These are phyloP conservation scores for Struthio camelus DNA, from an alignment of 2,113 vertebrate genomes.

Conservation along the genomic window DNA sequence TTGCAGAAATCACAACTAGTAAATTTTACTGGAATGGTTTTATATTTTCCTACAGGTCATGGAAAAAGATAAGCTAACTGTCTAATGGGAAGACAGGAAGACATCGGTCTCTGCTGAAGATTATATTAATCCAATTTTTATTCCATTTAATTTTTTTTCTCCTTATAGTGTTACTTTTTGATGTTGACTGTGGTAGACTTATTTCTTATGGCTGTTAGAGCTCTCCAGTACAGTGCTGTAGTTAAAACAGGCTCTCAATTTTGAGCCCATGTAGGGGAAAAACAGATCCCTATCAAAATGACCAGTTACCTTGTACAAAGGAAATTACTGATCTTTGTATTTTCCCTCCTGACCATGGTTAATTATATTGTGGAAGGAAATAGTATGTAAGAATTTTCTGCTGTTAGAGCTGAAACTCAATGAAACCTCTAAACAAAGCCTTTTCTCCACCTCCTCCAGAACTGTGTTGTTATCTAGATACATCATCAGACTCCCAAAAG, in stretches of 20 bases:
- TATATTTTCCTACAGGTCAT: background rate
- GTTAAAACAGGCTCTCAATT: background rate
- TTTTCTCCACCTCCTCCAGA: background rate
- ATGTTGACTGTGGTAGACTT: background rate
- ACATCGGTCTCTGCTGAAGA: background rate
- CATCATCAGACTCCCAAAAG: background rate
- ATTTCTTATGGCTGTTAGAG: background rate
- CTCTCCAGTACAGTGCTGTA: background rate
- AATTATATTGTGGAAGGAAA: background rate
- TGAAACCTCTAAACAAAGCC: background rate
- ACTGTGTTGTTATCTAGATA: background rate
- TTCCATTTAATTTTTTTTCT: background rate
- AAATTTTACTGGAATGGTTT: background rate
- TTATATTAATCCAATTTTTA: background rate
- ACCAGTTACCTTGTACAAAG: background rate
- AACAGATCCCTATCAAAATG: background rate
- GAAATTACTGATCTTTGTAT: background rate
- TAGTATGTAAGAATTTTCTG: background rate
- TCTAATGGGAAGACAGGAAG: background rate
- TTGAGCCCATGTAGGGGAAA: background rate
- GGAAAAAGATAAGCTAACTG: background rate
- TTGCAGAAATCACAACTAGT: no score
- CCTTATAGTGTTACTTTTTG: background rate
- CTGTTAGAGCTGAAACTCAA: background rate
- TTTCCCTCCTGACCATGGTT: background rate